A percentile compares a stretch with the other conserved stretches of the same genome.
Evolutionary conservation across 37 sponge, comb jelly and placozoan genomes (phyloP).

Genomic region (Petrosia ficiformis): DNA sequence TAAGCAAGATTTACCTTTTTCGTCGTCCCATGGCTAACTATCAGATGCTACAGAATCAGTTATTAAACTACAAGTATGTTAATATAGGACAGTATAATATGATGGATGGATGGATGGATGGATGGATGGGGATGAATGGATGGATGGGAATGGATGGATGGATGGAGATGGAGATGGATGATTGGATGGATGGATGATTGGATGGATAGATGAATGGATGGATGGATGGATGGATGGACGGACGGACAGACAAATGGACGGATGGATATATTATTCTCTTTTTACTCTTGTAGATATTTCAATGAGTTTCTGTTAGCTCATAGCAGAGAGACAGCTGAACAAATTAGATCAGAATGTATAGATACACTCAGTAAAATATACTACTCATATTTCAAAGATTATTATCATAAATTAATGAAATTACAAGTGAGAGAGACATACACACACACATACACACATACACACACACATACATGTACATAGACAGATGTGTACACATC

Average conservation of each 20-base stretch:
- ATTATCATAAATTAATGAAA: constrained; percentile 81
- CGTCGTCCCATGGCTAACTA: constrained; percentile 98
- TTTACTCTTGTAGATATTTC: constrained; percentile 67
- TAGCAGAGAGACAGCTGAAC: constrained; percentile 74
- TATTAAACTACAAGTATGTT: constrained; percentile 81
- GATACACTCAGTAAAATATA: constrained; percentile 94
- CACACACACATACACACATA: too few species aligned
- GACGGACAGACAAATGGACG: too few species aligned
- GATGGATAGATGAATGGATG: too few species aligned
- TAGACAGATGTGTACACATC: background rate
- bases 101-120: too few species aligned
- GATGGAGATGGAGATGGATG: too few species aligned
- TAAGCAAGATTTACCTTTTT: constrained; percentile 81
- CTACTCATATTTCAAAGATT: constrained; percentile 96
- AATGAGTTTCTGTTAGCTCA: constrained; percentile 95
- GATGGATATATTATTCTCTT: background rate
- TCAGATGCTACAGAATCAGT: constrained; percentile 92
- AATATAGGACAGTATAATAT: background rate
- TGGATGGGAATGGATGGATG: too few species aligned
- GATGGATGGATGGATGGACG: too few species aligned
- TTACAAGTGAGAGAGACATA: constrained; percentile 58
- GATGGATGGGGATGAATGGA: too few species aligned
- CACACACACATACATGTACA: too few species aligned
- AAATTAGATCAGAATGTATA: constrained; percentile 85
- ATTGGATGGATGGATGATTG: too few species aligned